Evolutionary conservation across 37 sponge, comb jelly and placozoan species (phyloP).

Genomic region (Agelas oroides): DNA sequence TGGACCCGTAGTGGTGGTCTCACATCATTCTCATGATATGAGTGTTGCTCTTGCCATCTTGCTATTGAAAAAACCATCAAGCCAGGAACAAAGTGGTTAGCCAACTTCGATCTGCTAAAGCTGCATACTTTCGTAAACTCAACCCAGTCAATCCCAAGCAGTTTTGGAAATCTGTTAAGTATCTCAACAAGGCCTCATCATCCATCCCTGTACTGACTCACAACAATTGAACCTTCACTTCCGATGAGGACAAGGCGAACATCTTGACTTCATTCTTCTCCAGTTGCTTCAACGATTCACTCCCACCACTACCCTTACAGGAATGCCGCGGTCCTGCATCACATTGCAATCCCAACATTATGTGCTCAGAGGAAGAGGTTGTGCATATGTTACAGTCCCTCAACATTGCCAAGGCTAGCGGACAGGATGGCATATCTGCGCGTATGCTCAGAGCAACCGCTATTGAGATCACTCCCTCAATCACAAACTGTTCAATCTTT

Average conservation of each 20-base stretch:
- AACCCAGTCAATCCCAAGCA: not conserved
- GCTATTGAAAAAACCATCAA: no score
- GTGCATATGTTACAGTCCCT: not conserved
- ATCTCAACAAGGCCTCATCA: not conserved
- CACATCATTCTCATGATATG: no score
- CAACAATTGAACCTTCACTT: not conserved
- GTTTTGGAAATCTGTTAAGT: slow-evolving; percentile 6
- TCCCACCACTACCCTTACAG: not conserved
- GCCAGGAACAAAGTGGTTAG: not conserved
- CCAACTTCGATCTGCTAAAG: not conserved
- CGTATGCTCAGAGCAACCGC: slow-evolving; percentile 11
- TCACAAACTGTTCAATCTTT: slow-evolving; percentile 3
- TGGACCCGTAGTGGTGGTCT: no score
- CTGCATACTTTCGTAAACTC: not conserved
- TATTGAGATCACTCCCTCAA: not conserved
- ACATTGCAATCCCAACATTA: not conserved
- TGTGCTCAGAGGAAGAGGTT: not conserved
- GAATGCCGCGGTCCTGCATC: not conserved
- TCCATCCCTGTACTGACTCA: not conserved
- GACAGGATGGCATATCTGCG: slow-evolving; percentile 7
- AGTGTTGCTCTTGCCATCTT: no score
- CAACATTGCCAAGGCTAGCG: not conserved
- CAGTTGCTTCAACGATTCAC: not conserved
- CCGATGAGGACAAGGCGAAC: not conserved
- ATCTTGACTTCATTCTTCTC: not conserved